Conservation (phyloP, 2,113 vertebrate genomes). For the Planiliza haematocheilus region DNA sequence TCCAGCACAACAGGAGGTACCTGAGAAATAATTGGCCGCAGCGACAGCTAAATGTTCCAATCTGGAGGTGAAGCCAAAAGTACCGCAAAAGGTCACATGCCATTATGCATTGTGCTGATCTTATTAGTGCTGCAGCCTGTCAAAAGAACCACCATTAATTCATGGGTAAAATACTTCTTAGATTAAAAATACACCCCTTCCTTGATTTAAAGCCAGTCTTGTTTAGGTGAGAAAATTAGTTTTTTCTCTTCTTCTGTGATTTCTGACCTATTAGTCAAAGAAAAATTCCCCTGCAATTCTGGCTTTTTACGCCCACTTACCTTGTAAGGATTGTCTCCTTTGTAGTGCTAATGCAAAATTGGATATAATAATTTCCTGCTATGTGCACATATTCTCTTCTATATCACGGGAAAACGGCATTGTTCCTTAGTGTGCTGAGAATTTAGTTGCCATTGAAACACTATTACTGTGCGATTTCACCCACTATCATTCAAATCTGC, state of each 20-base stretch:
- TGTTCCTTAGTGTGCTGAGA: not conserved
- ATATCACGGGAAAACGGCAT: too few species aligned
- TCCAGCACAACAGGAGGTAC: conserved; percentile 82
- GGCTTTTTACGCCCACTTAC: conserved; percentile 32
- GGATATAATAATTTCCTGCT: not conserved
- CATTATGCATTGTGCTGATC: conserved; percentile 75
- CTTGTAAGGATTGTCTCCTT: conserved; percentile 26
- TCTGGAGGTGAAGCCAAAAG: conserved; percentile 80
- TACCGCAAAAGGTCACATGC: conserved; percentile 80
- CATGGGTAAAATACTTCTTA: conserved; percentile 56
- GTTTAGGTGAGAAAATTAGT: conserved; percentile 43
- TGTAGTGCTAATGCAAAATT: conserved; percentile 52
- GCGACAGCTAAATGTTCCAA: conserved; percentile 82
- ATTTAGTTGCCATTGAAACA: not conserved
- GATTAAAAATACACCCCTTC: conserved; percentile 34
- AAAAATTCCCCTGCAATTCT: conserved; percentile 12
- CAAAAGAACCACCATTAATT: conserved; percentile 65
- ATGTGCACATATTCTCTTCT: too few species aligned
- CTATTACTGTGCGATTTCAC: not conserved
- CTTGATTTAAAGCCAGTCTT: conserved; percentile 51
- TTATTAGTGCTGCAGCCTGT: conserved; percentile 76
- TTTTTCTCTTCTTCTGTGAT: conserved; percentile 34
- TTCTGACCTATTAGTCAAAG: conserved; percentile 42
- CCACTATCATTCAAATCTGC: not conserved
- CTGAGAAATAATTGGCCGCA: conserved; percentile 85